Base-by-base conservation (phyloP, 1,140 invertebrate genomes). In the Drosophila cardini region DNA sequence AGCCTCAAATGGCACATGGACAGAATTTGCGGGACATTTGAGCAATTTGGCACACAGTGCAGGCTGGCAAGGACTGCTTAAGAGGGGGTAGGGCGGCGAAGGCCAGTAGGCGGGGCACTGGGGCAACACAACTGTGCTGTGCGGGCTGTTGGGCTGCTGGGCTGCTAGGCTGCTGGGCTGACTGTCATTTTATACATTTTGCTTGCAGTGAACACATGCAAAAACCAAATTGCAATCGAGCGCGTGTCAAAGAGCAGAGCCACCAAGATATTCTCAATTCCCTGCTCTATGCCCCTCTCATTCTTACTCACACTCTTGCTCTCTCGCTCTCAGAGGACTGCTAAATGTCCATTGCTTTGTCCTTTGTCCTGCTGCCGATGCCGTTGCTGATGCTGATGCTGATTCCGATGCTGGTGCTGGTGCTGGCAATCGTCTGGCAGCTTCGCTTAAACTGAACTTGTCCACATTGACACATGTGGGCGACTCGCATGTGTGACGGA, bases 401-500 rank as follows among this genome's bases (percentile, higher is more conserved):
- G n/a, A n/a, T n/a, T n/a, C n/a, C n/a, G n/a, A 26, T 48, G 11
- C 18, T 30, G 46, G 30, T 50, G 48, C 21, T 50, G 36, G 30
- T 56, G 21, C 36, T 42, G 11, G 43, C 52, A 72, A 21, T 50
- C 48, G 30, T 61, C 34, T 67, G 53, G 42, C 65, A 56, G 40
- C n/a, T 62, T 60, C 65, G 84, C 77, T 84, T 89, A 80, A 87
- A 86, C 83, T 89, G 73, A 83, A 89, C 69, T 90, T 89, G 84
- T 89, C 85, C 85, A 80, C 84, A 90, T 90, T 85, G 85, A 90
- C 64, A 74, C 78, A 85, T 78, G 81, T 70, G 76, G 64, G 58
- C 71, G 71, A 74, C 32, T 80, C 58, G 56, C 71, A 62, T 85
- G 75, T 83, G 84, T 80, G 74, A 80, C 77, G 85, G 85, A 89